A percentile compares a stretch with the other conserved stretches of the same genome.
phyloP scores from a whole-genome alignment of 2,113 vertebrate genomes.

The Zapornia atra region DNA sequence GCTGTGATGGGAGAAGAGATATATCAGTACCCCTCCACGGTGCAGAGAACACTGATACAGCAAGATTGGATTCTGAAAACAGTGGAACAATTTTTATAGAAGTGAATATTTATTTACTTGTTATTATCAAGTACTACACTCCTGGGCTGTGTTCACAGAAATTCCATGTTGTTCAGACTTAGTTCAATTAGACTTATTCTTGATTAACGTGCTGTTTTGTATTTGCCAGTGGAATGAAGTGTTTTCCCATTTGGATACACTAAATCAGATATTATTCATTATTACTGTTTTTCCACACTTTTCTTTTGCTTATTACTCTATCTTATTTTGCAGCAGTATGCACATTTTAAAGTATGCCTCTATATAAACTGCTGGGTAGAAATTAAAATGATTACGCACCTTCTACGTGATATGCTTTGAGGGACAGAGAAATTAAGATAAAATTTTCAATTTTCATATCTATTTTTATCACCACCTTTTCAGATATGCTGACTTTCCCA shows the following conservation, averaged over 20 bases:
- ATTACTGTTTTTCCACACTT: not conserved
- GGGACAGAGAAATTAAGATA: slow-evolving; percentile 22
- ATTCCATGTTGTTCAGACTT: not conserved
- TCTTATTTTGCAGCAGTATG: not conserved
- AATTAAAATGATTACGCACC: not conserved
- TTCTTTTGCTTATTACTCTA: not conserved
- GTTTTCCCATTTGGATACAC: not conserved
- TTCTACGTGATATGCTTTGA: not conserved
- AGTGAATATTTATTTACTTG: not conserved
- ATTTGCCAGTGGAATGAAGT: not conserved
- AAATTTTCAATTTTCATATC: slow-evolving; percentile 7
- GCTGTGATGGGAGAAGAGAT: not conserved
- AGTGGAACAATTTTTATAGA: not conserved
- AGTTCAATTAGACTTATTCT: not conserved
- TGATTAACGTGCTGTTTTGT: not conserved
- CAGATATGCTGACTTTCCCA: not conserved
- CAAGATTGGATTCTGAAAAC: not conserved
- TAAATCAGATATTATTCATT: not conserved
- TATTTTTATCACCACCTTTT: slow-evolving; percentile 17
- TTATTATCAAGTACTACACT: not conserved
- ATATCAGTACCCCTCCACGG: not conserved
- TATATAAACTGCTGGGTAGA: not conserved
- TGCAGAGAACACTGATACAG: not conserved
- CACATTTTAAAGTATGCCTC: not conserved
- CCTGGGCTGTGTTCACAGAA: not conserved